A percentile compares a stretch with the other conserved stretches of the same genome.
Evolutionary conservation across 2,113 vertebrate species (phyloP).

Genomic region (Myrmecobius fasciatus): DNA sequence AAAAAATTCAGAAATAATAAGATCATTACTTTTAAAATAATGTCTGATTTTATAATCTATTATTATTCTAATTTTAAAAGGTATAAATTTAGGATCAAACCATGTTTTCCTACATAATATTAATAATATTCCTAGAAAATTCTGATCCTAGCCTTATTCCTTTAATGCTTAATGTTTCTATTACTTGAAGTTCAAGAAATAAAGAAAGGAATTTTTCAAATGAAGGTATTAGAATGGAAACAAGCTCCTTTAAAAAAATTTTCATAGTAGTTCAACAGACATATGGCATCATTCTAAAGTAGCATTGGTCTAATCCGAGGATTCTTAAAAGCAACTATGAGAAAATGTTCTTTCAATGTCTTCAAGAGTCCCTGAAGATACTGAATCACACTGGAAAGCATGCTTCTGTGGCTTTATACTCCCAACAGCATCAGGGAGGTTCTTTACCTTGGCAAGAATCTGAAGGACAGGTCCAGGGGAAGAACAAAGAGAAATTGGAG

Average conservation of each 20-base stretch:
- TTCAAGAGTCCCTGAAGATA: neutral
- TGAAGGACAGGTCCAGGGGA: neutral
- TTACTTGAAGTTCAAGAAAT: neutral
- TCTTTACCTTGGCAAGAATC: neutral
- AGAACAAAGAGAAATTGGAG: neutral
- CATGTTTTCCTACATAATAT: neutral
- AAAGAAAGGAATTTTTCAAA: conserved; percentile 48
- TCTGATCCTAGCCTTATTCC: neutral
- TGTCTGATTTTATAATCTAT: neutral
- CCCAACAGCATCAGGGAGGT: neutral
- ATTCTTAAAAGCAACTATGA: neutral
- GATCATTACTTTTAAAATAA: neutral
- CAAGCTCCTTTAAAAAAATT: conserved; percentile 35
- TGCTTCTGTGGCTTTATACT: neutral
- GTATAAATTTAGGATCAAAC: conserved; percentile 17
- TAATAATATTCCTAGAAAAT: conserved; percentile 22
- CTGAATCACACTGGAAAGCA: neutral
- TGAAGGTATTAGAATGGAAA: conserved; percentile 31
- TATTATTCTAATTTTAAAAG: conserved; percentile 29
- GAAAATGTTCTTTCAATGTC: neutral
- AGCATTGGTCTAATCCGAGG: neutral
- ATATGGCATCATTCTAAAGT: neutral
- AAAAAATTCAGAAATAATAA: neutral
- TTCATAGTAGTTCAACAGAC: neutral
- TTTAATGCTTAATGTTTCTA: conserved; percentile 48